phyloP scores from a whole-genome alignment of 2,113 vertebrate genomes.

The Numida meleagris region DNA sequence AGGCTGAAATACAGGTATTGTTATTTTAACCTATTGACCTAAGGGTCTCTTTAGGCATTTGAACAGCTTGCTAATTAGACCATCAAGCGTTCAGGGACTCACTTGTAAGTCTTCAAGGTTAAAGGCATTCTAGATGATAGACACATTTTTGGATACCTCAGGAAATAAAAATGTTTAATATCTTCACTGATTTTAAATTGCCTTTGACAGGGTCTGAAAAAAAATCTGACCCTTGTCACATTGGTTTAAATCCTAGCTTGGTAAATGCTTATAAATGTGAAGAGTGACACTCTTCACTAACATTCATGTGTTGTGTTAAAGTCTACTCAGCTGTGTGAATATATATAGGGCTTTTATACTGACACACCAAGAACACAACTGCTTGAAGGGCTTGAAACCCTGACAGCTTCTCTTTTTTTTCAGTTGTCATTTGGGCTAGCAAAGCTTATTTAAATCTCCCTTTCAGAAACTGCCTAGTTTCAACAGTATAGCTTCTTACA shows the following conservation, averaged over 20 bases:
- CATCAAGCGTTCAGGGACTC: background rate
- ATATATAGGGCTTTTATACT: background rate
- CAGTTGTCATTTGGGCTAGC: background rate
- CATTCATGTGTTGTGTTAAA: background rate
- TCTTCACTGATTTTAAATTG: slow-evolving; percentile 13
- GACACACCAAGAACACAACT: background rate
- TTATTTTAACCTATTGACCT: background rate
- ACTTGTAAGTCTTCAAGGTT: background rate
- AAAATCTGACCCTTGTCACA: background rate
- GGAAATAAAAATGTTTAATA: background rate
- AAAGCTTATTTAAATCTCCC: background rate
- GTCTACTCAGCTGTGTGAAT: rapidly evolving
- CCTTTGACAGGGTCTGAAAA: background rate
- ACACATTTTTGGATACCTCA: background rate
- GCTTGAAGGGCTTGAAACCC: background rate
- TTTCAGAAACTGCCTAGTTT: background rate
- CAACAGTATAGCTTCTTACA: background rate
- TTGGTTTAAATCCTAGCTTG: background rate
- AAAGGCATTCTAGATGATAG: background rate
- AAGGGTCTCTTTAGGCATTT: background rate
- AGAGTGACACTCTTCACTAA: background rate
- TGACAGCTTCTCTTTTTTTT: background rate
- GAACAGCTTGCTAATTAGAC: background rate
- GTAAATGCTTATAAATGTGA: background rate
- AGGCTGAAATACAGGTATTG: background rate